Percentiles rank a stretch among this genome's conserved stretches.
These are phyloP conservation scores for Eulemur mongoz DNA, from an alignment of 2,797 vertebrate genomes.

Conservation along the genomic window DNA sequence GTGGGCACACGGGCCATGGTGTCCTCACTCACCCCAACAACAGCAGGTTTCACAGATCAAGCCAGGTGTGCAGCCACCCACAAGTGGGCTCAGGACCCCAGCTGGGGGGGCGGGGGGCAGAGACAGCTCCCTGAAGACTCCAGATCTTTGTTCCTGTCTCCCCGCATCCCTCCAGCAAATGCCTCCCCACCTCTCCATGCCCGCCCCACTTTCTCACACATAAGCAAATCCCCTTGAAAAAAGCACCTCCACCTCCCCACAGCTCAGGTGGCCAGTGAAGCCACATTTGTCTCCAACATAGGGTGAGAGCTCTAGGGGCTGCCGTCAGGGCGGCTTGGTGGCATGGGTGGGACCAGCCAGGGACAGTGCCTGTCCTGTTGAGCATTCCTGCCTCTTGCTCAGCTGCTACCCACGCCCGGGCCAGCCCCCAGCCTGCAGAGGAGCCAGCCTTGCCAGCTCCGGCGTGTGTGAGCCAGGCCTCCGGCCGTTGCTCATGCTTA, in stretches of 20 bases:
- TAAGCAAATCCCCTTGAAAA: background rate
- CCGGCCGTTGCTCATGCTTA: background rate
- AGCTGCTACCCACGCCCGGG: background rate
- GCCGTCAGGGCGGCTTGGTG: background rate
- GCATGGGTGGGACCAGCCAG: background rate
- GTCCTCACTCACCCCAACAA: background rate
- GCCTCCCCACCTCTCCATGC: background rate
- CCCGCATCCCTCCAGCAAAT: background rate
- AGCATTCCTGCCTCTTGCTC: background rate
- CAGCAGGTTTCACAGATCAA: background rate
- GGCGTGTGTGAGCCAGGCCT: background rate
- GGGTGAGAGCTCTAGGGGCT: background rate
- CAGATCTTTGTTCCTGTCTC: background rate
- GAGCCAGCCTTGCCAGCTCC: background rate
- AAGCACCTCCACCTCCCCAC: too few species aligned
- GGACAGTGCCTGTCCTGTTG: slow-evolving; percentile 15
- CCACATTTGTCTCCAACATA: background rate
- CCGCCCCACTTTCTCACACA: background rate
- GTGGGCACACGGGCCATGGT: background rate
- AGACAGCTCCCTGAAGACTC: background rate
- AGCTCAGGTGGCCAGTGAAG: background rate
- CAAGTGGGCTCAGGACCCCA: background rate
- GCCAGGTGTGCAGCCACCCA: background rate
- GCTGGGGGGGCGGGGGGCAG: background rate
- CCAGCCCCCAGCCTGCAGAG: background rate